Base-by-base conservation (phyloP, 2,797 vertebrate genomes). In the Acropternis orthonyx region DNA sequence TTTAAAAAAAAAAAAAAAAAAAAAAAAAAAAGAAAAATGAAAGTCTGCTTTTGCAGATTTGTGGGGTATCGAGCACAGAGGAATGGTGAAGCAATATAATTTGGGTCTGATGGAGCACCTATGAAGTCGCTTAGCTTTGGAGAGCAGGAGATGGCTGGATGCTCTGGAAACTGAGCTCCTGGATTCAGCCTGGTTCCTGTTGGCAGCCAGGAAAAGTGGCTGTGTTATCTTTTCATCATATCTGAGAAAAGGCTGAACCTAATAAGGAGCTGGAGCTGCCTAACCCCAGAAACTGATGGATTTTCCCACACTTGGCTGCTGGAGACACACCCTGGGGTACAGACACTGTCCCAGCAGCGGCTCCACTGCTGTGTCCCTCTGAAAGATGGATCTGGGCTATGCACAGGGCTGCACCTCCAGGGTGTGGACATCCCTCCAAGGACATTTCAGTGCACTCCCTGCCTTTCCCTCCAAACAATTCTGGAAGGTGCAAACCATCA, bases 321-420 rank as follows among this genome's bases (percentile, higher is more conserved):
- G 80, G 46, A 74, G 83, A 41, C 4, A 10, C 17, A 24, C 9
- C 6, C 55, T 15, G 21, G 37, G 30, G 10, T 21, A 21, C 37
- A 62, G 37, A 10, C 44, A 7, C 37, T 2, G 1, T 4, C 7
- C 51, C 19, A 46, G 52, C 59, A 89, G 66, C 30, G 26, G 39
- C 46, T 26, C 19, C 0, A 0, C 1, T 1, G 3, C 26, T 0
- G 0, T 10, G n/a, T 32, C 63, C 67, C 10, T 19, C 37, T 65
- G 46, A 52, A 24, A 51, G 26, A 41, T 6, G 19, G 30, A 44
- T 27, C 34, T 58, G 43, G 41, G 49, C 69, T 67, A 0, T 2
- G 16, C 51, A 21, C 0, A 0, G 21, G 13, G 39, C 12, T 67
- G 61, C 56, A 49, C 27, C n/a, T n/a, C n/a, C 15, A 6, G 0